These are phyloP conservation scores for Leptinotarsa juncta DNA, from an alignment of 2,888 invertebrate species.

Conservation along the genomic window DNA sequence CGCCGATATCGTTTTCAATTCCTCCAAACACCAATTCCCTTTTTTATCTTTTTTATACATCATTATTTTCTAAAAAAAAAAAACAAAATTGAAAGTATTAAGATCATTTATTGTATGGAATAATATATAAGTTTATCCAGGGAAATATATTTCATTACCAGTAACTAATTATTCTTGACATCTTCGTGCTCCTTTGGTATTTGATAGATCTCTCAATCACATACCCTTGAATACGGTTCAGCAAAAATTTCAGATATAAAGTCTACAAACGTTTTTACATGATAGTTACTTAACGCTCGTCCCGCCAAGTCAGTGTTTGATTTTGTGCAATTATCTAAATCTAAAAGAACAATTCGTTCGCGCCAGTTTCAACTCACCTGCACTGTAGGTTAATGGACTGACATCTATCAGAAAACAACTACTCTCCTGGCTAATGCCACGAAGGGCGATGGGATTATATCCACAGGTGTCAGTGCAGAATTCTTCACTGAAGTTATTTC, in stretches of 20 bases:
- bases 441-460: no score
- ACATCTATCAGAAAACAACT: no score
- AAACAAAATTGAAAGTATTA: not conserved
- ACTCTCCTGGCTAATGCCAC: no score
- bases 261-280: no score
- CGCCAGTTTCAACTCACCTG: no score
- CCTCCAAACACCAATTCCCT: slow-evolving; percentile 66
- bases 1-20: slow-evolving; percentile 70
- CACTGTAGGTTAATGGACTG: no score
- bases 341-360: not conserved
- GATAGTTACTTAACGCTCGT: not conserved
- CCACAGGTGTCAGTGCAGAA: no score
- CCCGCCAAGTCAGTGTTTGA: not conserved
- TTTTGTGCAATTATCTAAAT: not conserved
- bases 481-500: no score
- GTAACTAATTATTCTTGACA: not conserved
- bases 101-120: not conserved
- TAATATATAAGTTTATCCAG: not conserved
- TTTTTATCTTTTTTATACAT: slow-evolving; percentile 66
- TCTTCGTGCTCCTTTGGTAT: not conserved
- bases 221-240: not conserved
- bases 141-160: no score
- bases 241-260: not conserved
- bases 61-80: slow-evolving; percentile 66
- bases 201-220: not conserved